Percentiles rank a stretch among this genome's conserved stretches.
Evolutionary conservation across 2,888 invertebrate genomes (phyloP).

Genomic region (Malthinus seriepunctatus): DNA sequence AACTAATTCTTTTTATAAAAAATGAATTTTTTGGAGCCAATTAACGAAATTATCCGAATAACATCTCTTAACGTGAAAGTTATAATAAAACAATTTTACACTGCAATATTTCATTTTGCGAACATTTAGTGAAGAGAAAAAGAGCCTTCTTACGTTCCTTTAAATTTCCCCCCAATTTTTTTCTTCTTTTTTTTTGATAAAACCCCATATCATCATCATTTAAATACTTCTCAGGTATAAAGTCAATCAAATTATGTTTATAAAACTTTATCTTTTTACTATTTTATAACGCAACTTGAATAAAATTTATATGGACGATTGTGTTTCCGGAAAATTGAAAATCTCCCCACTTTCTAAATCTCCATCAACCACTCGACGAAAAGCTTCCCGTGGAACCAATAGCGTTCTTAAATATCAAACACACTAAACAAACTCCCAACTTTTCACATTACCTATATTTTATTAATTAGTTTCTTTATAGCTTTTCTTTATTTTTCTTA

Average conservation of each 20-base stretch:
- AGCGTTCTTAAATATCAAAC: constrained; percentile 16
- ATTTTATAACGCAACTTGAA: not conserved
- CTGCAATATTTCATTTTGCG: constrained; percentile 23
- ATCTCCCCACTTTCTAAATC: constrained; percentile 16
- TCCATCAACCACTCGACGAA: constrained; percentile 15
- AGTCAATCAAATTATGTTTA: constrained; percentile 3
- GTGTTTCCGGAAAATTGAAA: constrained; percentile 26
- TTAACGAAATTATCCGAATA: constrained; percentile 9
- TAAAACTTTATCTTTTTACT: not conserved
- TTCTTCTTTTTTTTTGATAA: no score
- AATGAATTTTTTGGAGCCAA: not conserved
- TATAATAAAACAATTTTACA: constrained; percentile 20
- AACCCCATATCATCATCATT: constrained; percentile 14
- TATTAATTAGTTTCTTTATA: no score
- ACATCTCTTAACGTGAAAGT: constrained; percentile 10
- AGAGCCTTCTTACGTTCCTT: no score
- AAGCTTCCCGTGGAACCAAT: constrained; percentile 16
- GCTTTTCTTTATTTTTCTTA: no score
- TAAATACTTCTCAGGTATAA: constrained; percentile 14
- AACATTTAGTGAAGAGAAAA: constrained; percentile 4
- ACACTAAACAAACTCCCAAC: no score
- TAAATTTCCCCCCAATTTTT: no score
- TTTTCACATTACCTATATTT: no score
- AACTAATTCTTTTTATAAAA: no score
- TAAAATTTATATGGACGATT: constrained; percentile 11